Evolutionary conservation across 2,797 vertebrate species (phyloP).

Genomic region (Alauda arvensis): DNA sequence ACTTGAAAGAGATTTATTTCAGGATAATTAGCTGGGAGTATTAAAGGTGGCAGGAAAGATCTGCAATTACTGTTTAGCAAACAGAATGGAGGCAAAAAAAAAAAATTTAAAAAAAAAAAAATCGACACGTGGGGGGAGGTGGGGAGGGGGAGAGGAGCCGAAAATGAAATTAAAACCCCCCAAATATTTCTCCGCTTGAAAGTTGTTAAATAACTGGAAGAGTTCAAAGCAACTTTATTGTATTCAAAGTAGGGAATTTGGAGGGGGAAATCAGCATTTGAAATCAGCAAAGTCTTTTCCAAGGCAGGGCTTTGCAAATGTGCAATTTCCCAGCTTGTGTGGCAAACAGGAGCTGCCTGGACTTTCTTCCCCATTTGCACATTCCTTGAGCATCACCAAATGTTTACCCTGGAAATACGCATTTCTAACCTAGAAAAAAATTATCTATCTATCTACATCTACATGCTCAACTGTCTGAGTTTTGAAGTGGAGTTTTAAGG

Average conservation of each 20-base stretch:
- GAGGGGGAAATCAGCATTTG: neutral
- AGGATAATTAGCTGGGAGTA: slow-evolving; percentile 85
- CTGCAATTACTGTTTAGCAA: slow-evolving; percentile 82
- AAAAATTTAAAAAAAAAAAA: neutral
- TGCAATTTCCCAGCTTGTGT: neutral
- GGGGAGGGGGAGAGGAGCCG: neutral
- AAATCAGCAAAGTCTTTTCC: neutral
- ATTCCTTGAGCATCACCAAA: neutral
- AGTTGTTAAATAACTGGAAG: slow-evolving; percentile 68
- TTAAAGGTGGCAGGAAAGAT: slow-evolving; percentile 81
- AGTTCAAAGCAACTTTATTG: slow-evolving; percentile 63
- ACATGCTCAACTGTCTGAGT: neutral
- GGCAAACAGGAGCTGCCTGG: slow-evolving; percentile 2
- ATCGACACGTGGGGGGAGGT: accelerated
- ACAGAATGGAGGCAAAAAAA: slow-evolving; percentile 68
- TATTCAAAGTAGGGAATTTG: slow-evolving; percentile 20
- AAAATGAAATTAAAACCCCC: slow-evolving; percentile 62
- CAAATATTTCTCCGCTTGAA: slow-evolving; percentile 65
- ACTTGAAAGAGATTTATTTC: slow-evolving; percentile 89
- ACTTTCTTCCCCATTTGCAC: neutral
- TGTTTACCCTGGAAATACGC: neutral
- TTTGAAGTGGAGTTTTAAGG: neutral
- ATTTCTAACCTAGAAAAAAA: neutral
- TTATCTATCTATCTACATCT: accelerated
- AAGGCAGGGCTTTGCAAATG: neutral